Conservation (phyloP, 1,140 invertebrate genomes). For the Drosophila subpulchrella region DNA sequence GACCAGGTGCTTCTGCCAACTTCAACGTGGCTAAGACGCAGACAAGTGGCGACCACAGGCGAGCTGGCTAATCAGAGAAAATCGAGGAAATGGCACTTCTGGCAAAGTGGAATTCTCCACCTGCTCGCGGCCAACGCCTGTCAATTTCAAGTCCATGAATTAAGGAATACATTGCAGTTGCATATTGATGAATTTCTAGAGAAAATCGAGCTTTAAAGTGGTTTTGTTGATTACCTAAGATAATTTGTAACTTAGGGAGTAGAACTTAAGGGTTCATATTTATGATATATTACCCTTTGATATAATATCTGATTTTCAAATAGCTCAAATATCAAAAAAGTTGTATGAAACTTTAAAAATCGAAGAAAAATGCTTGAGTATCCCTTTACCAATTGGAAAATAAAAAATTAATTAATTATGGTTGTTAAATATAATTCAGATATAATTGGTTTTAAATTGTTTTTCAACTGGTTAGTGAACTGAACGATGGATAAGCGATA, state of each 20-base stretch:
- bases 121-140: neutral
- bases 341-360: no score
- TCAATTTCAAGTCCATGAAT: constrained; percentile 27
- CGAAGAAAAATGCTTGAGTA: no score
- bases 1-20: constrained; percentile 7
- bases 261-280: no score
- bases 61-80: constrained; percentile 24
- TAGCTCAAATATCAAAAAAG: no score
- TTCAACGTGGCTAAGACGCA: constrained; percentile 1
- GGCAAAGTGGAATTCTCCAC: constrained; percentile 7
- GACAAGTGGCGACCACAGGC: constrained; percentile 17
- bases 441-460: no score
- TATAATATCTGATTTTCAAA: no score
- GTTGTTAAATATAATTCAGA: no score
- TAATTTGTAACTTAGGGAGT: neutral
- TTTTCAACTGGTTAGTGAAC: neutral
- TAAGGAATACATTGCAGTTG: constrained; percentile 25
- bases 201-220: neutral
- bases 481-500: neutral
- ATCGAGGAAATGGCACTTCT: neutral
- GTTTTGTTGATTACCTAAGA: no score
- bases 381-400: no score
- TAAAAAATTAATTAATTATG: no score
- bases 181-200: neutral
- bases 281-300: no score